Base-by-base conservation (phyloP, 30 jellyfish, hydroid and myxozoan species). In the Haliclystus octoradiatus region DNA sequence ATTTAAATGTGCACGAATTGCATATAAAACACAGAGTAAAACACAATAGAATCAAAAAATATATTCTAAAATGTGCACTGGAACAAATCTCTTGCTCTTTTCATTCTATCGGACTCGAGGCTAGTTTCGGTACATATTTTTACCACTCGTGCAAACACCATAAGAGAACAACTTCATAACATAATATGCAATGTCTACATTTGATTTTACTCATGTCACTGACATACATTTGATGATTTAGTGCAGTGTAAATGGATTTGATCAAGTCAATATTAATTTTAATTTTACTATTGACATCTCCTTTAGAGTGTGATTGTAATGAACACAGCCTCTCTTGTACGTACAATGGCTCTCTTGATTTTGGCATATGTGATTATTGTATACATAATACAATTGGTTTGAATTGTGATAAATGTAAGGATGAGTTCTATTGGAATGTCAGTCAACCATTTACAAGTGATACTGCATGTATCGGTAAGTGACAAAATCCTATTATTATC, bases 301-400 rank as follows among this genome's bases (percentile, higher is more conserved):
- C 2, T 49, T 69, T 65, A 84, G 95, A 26, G 53, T 84, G 95
- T 49, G 75, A 76, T 33, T 84, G 95, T 52, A 65, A 84, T 60
- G 51, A 47, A 64, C 95, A 84, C 70, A 80, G 92, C 3, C 27
- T 19, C 14, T 33, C 83, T 24, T 84, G 95, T 68, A 71, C 40
- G 26, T 84, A 66, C 72, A 84, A 84, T 46, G 25, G 88, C 27
- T 73, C 95, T 9, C 70, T 84, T 29, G 83, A 75, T 26, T 68
- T 49, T 71, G 95, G 95, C n/a, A 81, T 73, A 49, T 84, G 95
- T 75, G 40, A 46, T 33, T 78, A 77, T 24, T 84, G 95, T 73
- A 47, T 19, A 2, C 77, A 77, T 70, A 79, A 79, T 73, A 84
- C 95, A 0, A 76, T 88, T 33, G 95, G 95, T 12, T 47, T 34